Evolutionary conservation across 2,888 invertebrate genomes (phyloP).

Genomic region (Apamea crenata): DNA sequence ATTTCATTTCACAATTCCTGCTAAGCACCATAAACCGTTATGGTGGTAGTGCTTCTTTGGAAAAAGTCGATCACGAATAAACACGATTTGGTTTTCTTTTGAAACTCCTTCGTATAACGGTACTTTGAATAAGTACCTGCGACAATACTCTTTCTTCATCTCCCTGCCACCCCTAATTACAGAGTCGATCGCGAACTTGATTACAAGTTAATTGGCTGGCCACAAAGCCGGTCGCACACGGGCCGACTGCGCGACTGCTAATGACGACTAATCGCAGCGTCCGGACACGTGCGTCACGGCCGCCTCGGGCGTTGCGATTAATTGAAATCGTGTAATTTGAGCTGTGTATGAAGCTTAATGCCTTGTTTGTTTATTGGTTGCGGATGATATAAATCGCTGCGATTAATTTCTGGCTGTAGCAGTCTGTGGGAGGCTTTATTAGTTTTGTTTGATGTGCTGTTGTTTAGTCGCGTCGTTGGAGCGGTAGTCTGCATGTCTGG

Average conservation of each 20-base stretch:
- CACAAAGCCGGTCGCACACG: constrained; percentile 52
- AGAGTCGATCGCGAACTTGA: constrained; percentile 64
- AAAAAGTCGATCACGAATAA: no score
- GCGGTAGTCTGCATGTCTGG: constrained; percentile 11
- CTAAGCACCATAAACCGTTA: not conserved
- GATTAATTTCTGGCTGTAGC: constrained; percentile 45
- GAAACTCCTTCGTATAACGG: not conserved
- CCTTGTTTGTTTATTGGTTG: constrained; percentile 60
- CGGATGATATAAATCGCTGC: constrained; percentile 56
- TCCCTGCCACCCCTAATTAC: constrained; percentile 55
- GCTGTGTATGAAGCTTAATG: constrained; percentile 57
- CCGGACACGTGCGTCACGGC: constrained; percentile 58
- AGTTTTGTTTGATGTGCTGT: constrained; percentile 25
- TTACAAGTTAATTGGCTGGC: constrained; percentile 66
- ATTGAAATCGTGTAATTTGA: constrained; percentile 65
- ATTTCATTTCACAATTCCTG: not conserved
- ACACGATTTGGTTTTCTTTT: not conserved
- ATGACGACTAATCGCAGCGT: constrained; percentile 64
- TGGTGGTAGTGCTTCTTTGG: not conserved
- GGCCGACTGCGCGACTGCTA: constrained; percentile 55
- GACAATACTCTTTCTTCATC: not conserved
- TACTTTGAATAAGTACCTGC: not conserved
- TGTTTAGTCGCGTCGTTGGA: constrained; percentile 25
- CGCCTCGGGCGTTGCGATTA: constrained; percentile 63
- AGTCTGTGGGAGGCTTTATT: constrained; percentile 26